Conservation (phyloP, 2,113 vertebrate genomes). For the Pelusios castaneus region DNA sequence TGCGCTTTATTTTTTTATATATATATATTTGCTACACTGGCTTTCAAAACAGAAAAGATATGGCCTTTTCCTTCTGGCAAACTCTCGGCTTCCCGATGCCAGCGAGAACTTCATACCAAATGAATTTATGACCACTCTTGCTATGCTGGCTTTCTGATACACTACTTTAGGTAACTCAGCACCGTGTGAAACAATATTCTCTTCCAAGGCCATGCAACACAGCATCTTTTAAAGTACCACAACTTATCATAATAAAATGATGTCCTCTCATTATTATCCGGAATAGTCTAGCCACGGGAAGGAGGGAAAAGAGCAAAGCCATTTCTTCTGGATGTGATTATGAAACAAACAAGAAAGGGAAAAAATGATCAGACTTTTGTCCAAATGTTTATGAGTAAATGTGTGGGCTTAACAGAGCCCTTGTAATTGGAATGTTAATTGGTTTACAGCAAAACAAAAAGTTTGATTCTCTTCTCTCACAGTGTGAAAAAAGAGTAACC, state of each 20-base stretch:
- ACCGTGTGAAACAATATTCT: fast-evolving
- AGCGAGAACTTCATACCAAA: background rate
- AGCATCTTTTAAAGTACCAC: background rate
- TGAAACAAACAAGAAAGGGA: background rate
- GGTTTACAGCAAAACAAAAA: background rate
- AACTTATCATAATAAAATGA: background rate
- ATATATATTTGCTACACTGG: background rate
- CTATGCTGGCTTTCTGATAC: background rate
- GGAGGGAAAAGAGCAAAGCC: background rate
- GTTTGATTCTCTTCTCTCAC: fast-evolving
- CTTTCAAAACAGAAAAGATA: background rate
- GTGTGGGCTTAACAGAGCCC: background rate
- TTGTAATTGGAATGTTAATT: background rate
- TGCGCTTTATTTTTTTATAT: background rate
- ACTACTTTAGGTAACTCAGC: fast-evolving
- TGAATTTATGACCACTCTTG: fast-evolving
- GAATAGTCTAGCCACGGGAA: background rate
- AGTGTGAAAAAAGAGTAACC: background rate
- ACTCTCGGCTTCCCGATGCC: background rate
- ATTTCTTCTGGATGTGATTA: background rate
- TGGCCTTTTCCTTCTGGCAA: background rate
- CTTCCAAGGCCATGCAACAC: background rate
- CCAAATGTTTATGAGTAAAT: background rate
- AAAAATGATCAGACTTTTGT: background rate
- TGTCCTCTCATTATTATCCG: fast-evolving